These are phyloP conservation scores for Halictus rubicundus DNA, from an alignment of 1,140 invertebrate genomes.

Conservation along the genomic window DNA sequence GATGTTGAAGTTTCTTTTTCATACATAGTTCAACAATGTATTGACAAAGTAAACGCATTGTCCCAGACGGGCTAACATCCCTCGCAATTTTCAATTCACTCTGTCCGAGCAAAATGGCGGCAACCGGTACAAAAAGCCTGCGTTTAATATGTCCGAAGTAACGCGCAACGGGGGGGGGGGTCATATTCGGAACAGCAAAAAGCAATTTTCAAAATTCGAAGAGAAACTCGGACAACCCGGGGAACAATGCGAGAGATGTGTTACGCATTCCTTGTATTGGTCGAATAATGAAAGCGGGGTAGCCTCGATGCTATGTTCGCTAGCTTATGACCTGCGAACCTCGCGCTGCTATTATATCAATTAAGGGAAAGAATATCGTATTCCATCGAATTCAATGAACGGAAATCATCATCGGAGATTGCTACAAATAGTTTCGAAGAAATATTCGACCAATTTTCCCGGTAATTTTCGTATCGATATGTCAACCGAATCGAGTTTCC, in stretches of 20 bases:
- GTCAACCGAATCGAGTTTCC: neutral
- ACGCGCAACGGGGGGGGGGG: too few relatives aligned
- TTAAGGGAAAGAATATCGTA: conserved; percentile 24
- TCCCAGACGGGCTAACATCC: too few relatives aligned
- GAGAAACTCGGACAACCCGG: neutral
- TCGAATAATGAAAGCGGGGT: conserved; percentile 36
- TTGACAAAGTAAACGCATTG: too few relatives aligned
- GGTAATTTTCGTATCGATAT: neutral
- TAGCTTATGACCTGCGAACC: neutral
- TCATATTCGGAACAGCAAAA: neutral
- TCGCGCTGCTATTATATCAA: conserved; percentile 8
- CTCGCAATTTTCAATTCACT: too few relatives aligned
- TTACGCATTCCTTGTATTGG: conserved; percentile 33
- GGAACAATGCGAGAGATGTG: conserved; percentile 24
- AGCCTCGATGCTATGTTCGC: conserved; percentile 1
- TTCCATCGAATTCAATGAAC: neutral
- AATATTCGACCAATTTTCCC: neutral
- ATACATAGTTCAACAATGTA: too few relatives aligned
- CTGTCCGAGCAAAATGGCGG: too few relatives aligned
- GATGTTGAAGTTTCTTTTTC: too few relatives aligned
- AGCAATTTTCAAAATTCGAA: conserved; percentile 16
- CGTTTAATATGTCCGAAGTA: too few relatives aligned
- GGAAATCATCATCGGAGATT: neutral
- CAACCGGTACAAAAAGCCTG: too few relatives aligned
- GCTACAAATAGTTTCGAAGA: neutral